These are phyloP conservation scores for Drosophila ogumai DNA, from an alignment of 1,140 invertebrate genomes.

Conservation along the genomic window DNA sequence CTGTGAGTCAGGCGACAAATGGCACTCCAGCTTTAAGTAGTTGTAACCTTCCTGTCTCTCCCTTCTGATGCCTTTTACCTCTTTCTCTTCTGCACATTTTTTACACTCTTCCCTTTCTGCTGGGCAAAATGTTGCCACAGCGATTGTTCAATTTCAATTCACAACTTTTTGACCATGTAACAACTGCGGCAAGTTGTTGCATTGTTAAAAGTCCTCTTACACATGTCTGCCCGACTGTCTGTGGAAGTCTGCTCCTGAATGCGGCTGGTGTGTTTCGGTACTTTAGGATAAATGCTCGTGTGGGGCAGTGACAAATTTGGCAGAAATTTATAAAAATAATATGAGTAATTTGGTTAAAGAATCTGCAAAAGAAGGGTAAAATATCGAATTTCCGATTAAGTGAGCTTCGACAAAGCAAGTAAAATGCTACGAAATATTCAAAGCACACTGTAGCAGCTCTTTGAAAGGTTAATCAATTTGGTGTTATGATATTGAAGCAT, in stretches of 20 bases:
- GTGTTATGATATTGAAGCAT: not conserved
- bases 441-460: not conserved
- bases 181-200: constrained; percentile 74
- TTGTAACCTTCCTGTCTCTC: constrained; percentile 7
- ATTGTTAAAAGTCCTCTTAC: constrained; percentile 63
- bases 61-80: constrained; percentile 3
- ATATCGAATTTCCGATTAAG: no score
- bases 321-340: constrained; percentile 11
- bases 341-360: not conserved
- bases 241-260: constrained; percentile 10
- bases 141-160: constrained; percentile 73
- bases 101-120: not conserved
- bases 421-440: not conserved
- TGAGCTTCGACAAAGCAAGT: not conserved
- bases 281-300: constrained; percentile 3
- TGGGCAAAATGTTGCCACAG: constrained; percentile 25
- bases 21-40: constrained; percentile 24
- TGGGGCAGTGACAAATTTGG: constrained; percentile 18
- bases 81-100: not conserved
- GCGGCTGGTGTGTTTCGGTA: not conserved
- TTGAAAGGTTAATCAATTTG: constrained; percentile 3
- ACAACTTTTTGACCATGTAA: constrained; percentile 70
- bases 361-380: not conserved
- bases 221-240: constrained; percentile 46
- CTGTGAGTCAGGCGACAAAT: constrained; percentile 30